Evolutionary conservation across 2,888 invertebrate species (phyloP), one percentile per base, ranked within the genome.

Genomic region (Leptinotarsa juncta): DNA sequence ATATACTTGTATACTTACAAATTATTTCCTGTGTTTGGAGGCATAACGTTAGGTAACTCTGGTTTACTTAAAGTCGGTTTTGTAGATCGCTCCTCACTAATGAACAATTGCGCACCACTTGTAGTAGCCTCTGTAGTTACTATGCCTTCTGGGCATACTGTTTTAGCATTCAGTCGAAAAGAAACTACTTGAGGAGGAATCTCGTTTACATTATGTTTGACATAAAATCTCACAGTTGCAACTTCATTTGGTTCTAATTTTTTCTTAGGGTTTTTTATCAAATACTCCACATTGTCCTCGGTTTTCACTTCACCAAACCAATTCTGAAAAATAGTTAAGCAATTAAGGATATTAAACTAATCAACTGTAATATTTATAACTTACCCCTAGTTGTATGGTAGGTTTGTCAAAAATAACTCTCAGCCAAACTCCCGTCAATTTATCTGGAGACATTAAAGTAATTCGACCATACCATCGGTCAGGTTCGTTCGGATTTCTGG

Each of bases 401-500:
- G 84, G 83, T 70, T 81, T 82, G 77, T 87, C 86, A 71, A 93
- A 85, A 55, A 91, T 89, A 1, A 92, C 84, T 69, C 91, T 90
- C 15, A 93, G 85, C 90, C 91, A 91, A 1, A 92, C 85, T 0
- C 92, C 91, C 73, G 90, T 89, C 4, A 92, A 86, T 0, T 90
- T 91, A 78, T 90, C 90, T 73, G 91, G 91, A 0, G 83, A 83
- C 20, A 89, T 89, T 2, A 92, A 83, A 76, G 90, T 89, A n/a
- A 92, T 88, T 3, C 89, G 89, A 0, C 92, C 93, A 81, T 91
- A 92, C 92, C 92, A 92, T 49, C 90, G 84, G 50, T 91, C 91
- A 0, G 89, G 87, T 81, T 91, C 91, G 0, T 89, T 86, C 1
- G 89, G 88, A 0, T 89, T 88, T 0, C 89, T 88, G 75, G 91